phyloP scores from a whole-genome alignment of 2,113 vertebrate genomes.

The Mus pahari region DNA sequence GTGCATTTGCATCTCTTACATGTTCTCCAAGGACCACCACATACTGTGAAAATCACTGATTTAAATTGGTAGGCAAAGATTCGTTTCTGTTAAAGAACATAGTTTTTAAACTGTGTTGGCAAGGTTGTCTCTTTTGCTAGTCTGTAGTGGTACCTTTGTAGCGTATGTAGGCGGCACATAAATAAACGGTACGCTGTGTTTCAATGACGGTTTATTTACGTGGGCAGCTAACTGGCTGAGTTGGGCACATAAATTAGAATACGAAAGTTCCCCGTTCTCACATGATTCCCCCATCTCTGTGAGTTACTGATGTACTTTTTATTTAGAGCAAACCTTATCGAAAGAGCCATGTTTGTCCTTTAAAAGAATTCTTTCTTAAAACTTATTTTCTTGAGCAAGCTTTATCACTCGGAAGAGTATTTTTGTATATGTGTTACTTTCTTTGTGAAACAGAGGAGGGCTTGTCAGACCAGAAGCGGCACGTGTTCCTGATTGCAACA shows the following conservation, averaged over 20 bases:
- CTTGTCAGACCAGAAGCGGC: not conserved
- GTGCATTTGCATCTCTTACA: not conserved
- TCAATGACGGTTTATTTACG: not conserved
- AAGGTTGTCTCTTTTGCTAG: not conserved
- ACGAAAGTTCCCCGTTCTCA: not conserved
- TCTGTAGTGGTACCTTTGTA: not conserved
- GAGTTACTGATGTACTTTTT: not conserved
- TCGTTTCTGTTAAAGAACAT: not conserved
- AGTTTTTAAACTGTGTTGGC: not conserved
- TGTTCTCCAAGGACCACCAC: not conserved
- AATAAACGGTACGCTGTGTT: not conserved
- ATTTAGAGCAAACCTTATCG: not conserved
- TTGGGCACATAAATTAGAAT: not conserved
- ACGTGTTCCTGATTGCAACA: constrained; percentile 46
- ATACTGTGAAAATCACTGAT: not conserved
- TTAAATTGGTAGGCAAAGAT: not conserved
- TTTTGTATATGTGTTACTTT: not conserved
- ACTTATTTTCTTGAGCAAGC: not conserved
- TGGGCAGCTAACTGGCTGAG: not conserved
- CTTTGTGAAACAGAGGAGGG: not conserved
- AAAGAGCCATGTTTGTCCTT: constrained; percentile 21
- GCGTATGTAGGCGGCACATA: not conserved
- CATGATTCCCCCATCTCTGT: not conserved
- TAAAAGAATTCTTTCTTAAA: not conserved
- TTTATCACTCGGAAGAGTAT: not conserved